Conservation (phyloP, 2,797 vertebrate species). For the Falco columbarius region DNA sequence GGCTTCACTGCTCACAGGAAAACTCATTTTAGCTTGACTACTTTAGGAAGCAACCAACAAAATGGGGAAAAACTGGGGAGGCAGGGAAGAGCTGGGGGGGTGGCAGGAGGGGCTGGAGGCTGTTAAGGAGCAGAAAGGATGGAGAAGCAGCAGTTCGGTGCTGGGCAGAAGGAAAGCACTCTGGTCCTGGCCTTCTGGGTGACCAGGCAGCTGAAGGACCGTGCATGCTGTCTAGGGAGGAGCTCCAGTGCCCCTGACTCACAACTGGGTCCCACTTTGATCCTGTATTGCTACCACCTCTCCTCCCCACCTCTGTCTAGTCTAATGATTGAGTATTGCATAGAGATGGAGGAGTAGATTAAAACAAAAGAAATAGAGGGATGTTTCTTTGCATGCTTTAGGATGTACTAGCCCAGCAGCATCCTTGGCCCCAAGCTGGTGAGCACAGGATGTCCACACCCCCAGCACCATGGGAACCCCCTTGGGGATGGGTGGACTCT, state of each 20-base stretch:
- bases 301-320: neutral
- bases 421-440: neutral
- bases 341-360: neutral
- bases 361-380: neutral
- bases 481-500: fast-evolving
- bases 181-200: neutral
- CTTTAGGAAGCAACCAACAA: neutral
- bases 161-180: neutral
- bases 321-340: no score
- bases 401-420: neutral
- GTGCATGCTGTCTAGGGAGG: no score
- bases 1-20: neutral
- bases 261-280: neutral
- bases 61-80: neutral
- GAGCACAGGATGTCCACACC: neutral
- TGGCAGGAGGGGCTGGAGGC: neutral
- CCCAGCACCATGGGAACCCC: neutral
- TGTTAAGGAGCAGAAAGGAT: neutral
- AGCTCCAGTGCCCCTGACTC: neutral
- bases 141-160: fast-evolving
- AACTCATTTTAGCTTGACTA: neutral
- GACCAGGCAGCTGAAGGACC: neutral
- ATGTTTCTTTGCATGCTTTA: neutral
- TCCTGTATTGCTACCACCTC: neutral
- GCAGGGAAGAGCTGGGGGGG: neutral